These are phyloP conservation scores for Siniperca obscura DNA, from an alignment of 2,797 vertebrate genomes.

Conservation along the genomic window DNA sequence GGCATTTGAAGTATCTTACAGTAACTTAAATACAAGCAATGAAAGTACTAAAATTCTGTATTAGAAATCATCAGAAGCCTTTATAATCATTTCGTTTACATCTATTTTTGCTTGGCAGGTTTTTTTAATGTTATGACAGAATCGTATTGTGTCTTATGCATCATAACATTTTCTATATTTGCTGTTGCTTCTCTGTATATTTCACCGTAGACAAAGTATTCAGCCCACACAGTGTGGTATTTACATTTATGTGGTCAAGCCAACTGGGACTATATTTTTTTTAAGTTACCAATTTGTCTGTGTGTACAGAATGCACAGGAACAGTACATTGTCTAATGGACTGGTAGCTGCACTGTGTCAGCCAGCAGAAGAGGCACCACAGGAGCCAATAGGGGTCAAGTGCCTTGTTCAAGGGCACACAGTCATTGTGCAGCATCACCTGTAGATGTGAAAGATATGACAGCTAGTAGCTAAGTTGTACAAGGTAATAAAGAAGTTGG, in stretches of 20 bases:
- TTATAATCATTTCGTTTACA: background rate
- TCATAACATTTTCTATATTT: background rate
- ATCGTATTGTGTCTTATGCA: background rate
- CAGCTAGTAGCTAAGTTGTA: background rate
- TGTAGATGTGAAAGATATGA: conserved; percentile 25
- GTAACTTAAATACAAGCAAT: background rate
- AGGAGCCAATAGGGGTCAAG: conserved; percentile 24
- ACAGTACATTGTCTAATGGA: background rate
- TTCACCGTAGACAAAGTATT: background rate
- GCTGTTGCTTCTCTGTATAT: background rate
- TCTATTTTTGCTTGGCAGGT: background rate
- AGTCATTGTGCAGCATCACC: conserved; percentile 20
- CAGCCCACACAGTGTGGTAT: background rate
- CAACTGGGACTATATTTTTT: background rate
- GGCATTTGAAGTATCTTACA: background rate
- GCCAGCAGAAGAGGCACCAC: background rate
- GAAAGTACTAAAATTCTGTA: background rate
- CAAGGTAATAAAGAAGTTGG: background rate
- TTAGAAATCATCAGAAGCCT: background rate
- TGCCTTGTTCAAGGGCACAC: conserved; percentile 37
- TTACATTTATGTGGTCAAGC: conserved; percentile 11
- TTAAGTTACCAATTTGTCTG: background rate
- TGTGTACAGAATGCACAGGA: background rate
- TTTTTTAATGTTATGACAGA: background rate
- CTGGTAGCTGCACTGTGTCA: conserved; percentile 10